Evolutionary conservation across 2,797 vertebrate species (phyloP), one percentile per base, ranked within the genome.

Genomic region (Sandelia bainsii): DNA sequence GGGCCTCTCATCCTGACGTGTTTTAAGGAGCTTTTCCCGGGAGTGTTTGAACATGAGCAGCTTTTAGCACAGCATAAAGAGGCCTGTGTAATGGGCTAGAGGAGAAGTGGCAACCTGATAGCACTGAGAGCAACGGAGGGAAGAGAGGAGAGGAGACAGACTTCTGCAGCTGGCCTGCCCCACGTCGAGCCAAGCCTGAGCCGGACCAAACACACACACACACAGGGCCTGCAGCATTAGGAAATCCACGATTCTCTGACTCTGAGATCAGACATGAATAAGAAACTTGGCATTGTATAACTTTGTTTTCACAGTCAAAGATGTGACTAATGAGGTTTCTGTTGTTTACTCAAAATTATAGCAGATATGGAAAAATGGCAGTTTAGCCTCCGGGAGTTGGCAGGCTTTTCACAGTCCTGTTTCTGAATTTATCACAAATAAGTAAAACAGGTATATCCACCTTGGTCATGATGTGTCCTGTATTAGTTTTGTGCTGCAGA

Each of bases 31-130:
- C 90, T 87, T 89, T 91, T 92, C 93, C 92, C 92, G 84, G 79
- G 93, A 91, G 93, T 90, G 91, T 93, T 93, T 91, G 90, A 94
- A 94, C 94, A 94, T 93, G 93, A 93, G 92, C 92, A 92, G 93
- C 94, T 94, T 93, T 94, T 94, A 94, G 92, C 89, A 51, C 90
- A 90, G 91, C 92, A 94, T 94, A 94, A 94, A 94, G 93, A 93
- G 93, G 81, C 85, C 88, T 92, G 91, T 94, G 92, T 94, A 94
- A 93, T 94, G 92, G 93, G 79, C 90, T 92, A 83, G 69, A 92
- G 92, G 87, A 90, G 89, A 83, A 91, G 90, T 88, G 88, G 90
- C 89, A 92, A 93, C 91, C 88, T 73, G 92, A 94, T 92, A 92
- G 87, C 91, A 89, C 90, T 90, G 89, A 91, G 90, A 92, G 89